Evolutionary conservation across 2,113 vertebrate species (phyloP).

Genomic region (Orientallactaga bullata): DNA sequence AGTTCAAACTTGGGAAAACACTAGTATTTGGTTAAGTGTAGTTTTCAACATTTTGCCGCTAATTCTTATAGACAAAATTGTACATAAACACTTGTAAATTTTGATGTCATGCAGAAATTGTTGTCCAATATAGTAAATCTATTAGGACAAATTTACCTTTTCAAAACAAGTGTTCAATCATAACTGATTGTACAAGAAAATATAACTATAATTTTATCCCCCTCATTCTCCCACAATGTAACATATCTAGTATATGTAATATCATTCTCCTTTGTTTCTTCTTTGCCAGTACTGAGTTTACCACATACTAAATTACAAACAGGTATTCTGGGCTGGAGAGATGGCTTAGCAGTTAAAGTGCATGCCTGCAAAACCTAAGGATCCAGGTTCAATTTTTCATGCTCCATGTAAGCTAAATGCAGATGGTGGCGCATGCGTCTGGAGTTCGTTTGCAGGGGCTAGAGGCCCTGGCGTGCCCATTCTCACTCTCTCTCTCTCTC

Average conservation of each 20-base stretch:
- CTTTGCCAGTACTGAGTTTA: background rate
- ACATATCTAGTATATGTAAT: background rate
- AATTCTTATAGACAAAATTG: background rate
- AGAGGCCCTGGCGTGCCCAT: too few relatives aligned
- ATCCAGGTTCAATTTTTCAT: too few relatives aligned
- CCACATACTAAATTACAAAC: background rate
- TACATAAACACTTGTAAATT: conserved; percentile 32
- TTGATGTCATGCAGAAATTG: background rate
- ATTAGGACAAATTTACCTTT: conserved; percentile 41
- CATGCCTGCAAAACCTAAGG: too few relatives aligned
- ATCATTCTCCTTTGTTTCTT: background rate
- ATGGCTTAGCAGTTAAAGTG: too few relatives aligned
- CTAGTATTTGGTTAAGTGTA: background rate
- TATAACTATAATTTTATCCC: background rate
- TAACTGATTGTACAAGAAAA: background rate
- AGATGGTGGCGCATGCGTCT: too few relatives aligned
- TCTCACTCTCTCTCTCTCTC: too few relatives aligned
- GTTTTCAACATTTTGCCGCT: background rate
- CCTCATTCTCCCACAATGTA: background rate
- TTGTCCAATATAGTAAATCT: background rate
- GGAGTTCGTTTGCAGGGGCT: too few relatives aligned
- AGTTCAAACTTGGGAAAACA: background rate
- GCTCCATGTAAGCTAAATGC: too few relatives aligned
- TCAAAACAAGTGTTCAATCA: background rate
- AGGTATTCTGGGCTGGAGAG: too few relatives aligned